Conservation (phyloP, 1,140 invertebrate species). For the Pseudomyrmex sp. region DNA sequence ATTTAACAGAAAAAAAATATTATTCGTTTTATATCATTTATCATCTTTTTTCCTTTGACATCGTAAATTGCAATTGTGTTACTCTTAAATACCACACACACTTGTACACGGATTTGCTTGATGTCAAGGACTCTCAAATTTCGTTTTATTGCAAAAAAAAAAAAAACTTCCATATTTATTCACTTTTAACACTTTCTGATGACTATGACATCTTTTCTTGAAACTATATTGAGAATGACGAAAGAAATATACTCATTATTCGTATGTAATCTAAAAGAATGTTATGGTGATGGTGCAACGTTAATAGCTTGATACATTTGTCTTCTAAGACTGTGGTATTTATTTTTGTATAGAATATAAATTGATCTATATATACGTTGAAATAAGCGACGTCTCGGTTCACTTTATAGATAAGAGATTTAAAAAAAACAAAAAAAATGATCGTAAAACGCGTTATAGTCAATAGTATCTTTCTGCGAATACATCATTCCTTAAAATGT, state of each 20-base stretch:
- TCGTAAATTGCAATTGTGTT: constrained; percentile 15
- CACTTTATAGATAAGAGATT: constrained; percentile 63
- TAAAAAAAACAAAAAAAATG: constrained; percentile 29
- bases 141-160: background rate
- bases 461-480: constrained; percentile 66
- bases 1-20: background rate
- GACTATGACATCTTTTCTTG: constrained; percentile 14
- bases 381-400: constrained; percentile 60
- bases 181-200: background rate
- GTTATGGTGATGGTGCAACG: constrained; percentile 78
- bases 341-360: constrained; percentile 83
- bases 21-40: constrained; percentile 24
- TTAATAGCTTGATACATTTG: constrained; percentile 79
- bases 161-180: constrained; percentile 9
- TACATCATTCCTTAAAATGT: constrained; percentile 39
- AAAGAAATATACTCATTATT: constrained; percentile 65
- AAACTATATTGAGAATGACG: constrained; percentile 17
- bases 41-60: constrained; percentile 65
- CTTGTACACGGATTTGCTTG: background rate
- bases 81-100: constrained; percentile 32
- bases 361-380: constrained; percentile 75
- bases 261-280: constrained; percentile 65
- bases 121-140: constrained; percentile 13
- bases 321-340: constrained; percentile 80
- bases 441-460: constrained; percentile 29